Evolutionary conservation across 2,797 vertebrate genomes (phyloP).

Genomic region (Pempheris klunzingeri): DNA sequence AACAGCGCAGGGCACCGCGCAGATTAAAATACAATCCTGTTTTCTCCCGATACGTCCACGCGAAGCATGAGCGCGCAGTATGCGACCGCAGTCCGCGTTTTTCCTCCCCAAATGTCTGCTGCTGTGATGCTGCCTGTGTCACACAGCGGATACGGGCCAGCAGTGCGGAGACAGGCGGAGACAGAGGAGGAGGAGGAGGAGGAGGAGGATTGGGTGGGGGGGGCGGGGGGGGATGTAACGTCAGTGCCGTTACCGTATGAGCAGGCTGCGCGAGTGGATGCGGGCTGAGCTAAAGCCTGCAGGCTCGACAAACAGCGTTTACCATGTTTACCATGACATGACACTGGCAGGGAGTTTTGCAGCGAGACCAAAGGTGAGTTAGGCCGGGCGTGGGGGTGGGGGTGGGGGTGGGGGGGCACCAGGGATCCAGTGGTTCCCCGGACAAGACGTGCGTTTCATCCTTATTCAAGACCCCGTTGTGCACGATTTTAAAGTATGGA

Average conservation of each 20-base stretch:
- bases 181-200: slow-evolving; percentile 19
- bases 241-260: slow-evolving; percentile 60
- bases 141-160: slow-evolving; percentile 67
- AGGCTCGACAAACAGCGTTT: neutral
- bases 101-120: slow-evolving; percentile 61
- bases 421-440: too few species aligned
- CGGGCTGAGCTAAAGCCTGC: slow-evolving; percentile 15
- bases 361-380: neutral
- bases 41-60: slow-evolving; percentile 33
- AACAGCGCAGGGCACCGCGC: slow-evolving; percentile 46
- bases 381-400: too few species aligned
- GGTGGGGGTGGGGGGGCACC: too few species aligned
- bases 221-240: slow-evolving; percentile 52
- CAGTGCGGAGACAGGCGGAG: slow-evolving; percentile 75
- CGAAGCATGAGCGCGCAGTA: slow-evolving; percentile 32
- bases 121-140: slow-evolving; percentile 68
- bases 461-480: neutral
- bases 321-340: neutral
- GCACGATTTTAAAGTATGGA: neutral
- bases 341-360: neutral
- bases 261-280: slow-evolving; percentile 49
- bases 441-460: neutral
- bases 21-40: slow-evolving; percentile 35
- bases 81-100: slow-evolving; percentile 53
- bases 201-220: neutral